Percentiles rank a stretch among this genome's conserved stretches.
Conservation (phyloP, 2,797 vertebrate genomes). For the Micrastur ruficollis region DNA sequence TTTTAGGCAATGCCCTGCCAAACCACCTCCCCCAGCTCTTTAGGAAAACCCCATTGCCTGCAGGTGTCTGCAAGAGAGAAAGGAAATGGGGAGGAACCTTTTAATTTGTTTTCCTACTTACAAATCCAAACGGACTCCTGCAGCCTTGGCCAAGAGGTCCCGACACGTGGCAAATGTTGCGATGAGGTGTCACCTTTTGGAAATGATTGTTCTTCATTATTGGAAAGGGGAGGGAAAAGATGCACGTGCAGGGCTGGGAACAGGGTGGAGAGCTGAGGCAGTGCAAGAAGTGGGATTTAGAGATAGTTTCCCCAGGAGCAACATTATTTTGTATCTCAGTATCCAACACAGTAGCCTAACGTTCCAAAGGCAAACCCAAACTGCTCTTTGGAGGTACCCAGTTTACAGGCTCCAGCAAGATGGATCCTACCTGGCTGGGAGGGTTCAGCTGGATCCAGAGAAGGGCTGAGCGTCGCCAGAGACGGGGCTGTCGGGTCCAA, state of each 20-base stretch:
- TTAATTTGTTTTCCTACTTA: not conserved
- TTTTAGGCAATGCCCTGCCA: not conserved
- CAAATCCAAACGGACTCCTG: not conserved
- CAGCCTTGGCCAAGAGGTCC: not conserved
- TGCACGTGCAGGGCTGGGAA: accelerated
- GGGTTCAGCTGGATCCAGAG: not conserved
- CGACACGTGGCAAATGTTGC: accelerated
- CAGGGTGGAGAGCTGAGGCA: not conserved
- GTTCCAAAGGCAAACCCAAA: not conserved
- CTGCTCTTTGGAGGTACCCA: accelerated
- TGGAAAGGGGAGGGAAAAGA: not conserved
- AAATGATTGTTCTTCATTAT: not conserved
- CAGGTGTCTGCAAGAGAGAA: accelerated
- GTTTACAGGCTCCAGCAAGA: not conserved
- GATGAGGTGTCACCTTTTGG: not conserved
- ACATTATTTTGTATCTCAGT: accelerated
- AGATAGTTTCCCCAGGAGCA: not conserved
- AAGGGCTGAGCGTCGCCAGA: not conserved
- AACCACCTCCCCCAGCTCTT: accelerated
- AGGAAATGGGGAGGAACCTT: not conserved
- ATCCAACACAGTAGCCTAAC: not conserved
- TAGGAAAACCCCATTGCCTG: accelerated
- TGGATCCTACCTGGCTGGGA: not conserved
- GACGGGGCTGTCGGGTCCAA: accelerated
- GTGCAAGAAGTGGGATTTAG: not conserved